Evolutionary conservation across 2,113 vertebrate genomes (phyloP).

Genomic region (Sceloporus undulatus): DNA sequence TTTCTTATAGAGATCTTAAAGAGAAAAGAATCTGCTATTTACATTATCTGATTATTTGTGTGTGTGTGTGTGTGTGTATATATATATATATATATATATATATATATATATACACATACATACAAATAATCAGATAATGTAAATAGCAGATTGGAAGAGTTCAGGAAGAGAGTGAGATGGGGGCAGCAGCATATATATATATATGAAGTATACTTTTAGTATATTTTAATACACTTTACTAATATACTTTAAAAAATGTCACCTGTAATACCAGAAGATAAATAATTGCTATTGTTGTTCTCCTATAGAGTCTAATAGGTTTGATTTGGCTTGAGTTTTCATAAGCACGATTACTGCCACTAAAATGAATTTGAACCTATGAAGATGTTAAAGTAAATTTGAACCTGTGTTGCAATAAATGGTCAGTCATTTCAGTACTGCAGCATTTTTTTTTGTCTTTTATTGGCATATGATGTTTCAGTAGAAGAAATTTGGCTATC

Average conservation of each 20-base stretch:
- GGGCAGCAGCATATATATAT: too few species aligned
- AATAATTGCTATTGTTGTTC: neutral
- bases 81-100: too few species aligned
- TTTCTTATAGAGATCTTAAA: slow-evolving; percentile 11
- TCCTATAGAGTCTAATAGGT: neutral
- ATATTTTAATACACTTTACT: neutral
- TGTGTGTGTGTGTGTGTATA: neutral
- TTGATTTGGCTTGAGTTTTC: neutral
- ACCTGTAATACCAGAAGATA: neutral
- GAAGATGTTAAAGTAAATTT: neutral
- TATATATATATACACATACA: too few species aligned
- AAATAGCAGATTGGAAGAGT: too few species aligned
- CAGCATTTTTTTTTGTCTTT: slow-evolving; percentile 6
- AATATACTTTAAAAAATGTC: neutral
- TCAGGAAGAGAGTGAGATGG: too few species aligned
- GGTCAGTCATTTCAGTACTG: neutral
- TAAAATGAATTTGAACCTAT: too few species aligned
- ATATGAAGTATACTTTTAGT: neutral
- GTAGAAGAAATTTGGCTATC: slow-evolving; percentile 33
- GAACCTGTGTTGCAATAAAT: slow-evolving; percentile 18
- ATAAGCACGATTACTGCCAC: neutral
- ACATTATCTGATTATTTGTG: neutral
- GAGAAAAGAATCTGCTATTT: neutral
- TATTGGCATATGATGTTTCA: slow-evolving; percentile 29
- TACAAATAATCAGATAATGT: too few species aligned